These are phyloP conservation scores for Palythoa heliodiscus DNA, from an alignment of 92 coral and sea anemone genomes.

Conservation along the genomic window DNA sequence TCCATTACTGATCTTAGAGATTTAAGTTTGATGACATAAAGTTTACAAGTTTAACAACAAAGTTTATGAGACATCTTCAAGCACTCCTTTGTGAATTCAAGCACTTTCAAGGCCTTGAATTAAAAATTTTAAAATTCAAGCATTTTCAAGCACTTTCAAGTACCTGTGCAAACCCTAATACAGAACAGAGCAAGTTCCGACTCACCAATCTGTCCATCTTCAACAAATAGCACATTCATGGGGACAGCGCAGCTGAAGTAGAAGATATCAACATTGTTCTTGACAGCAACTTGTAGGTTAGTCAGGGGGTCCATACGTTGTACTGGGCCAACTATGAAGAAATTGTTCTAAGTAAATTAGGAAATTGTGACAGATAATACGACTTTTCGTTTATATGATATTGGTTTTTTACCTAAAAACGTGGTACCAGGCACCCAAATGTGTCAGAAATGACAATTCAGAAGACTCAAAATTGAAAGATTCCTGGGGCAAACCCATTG, in stretches of 20 bases:
- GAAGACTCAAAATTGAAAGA: too few relatives aligned
- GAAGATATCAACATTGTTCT: conserved; percentile 91
- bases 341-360: background rate
- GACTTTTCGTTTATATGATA: background rate
- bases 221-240: conserved; percentile 79
- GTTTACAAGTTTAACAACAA: too few relatives aligned
- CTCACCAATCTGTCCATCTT: conserved; percentile 95
- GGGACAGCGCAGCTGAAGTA: conserved; percentile 93
- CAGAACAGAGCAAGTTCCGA: background rate
- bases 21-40: too few relatives aligned
- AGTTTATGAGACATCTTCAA: too few relatives aligned
- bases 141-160: too few relatives aligned
- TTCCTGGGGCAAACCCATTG: too few relatives aligned
- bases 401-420: too few relatives aligned
- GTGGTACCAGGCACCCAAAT: background rate
- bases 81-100: too few relatives aligned
- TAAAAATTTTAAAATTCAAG: too few relatives aligned
- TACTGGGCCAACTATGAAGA: conserved; percentile 80
- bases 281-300: conserved; percentile 93
- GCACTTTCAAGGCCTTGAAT: too few relatives aligned
- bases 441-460: too few relatives aligned
- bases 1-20: too few relatives aligned
- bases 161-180: background rate
- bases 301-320: conserved; percentile 96
- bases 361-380: background rate